A percentile compares a stretch with the other conserved stretches of the same genome.
Conservation (phyloP, 2,113 vertebrate genomes). For the Apodemus sylvaticus region DNA sequence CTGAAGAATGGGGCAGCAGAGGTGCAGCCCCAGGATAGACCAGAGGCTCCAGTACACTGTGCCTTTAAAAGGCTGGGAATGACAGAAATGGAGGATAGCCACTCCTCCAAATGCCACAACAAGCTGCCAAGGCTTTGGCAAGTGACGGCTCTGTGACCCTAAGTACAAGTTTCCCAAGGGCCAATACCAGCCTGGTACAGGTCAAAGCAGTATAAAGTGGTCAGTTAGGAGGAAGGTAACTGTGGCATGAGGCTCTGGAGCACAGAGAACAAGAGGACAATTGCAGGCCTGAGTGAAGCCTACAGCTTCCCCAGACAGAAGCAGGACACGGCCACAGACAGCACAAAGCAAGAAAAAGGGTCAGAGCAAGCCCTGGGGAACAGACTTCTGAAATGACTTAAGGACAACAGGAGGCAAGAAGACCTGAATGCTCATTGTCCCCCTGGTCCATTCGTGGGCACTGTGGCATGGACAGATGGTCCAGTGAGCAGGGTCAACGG, state of each 20-base stretch:
- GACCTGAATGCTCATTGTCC: neutral
- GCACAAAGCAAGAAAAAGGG: neutral
- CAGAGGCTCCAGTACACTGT: neutral
- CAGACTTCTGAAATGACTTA: neutral
- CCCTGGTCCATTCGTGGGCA: neutral
- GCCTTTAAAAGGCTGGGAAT: neutral
- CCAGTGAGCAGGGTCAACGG: neutral
- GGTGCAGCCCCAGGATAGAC: neutral
- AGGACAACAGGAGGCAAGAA: neutral
- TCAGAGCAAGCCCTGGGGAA: neutral
- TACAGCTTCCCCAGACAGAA: neutral
- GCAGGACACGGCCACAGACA: neutral
- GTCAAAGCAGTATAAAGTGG: neutral
- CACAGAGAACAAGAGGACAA: neutral
- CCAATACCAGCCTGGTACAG: neutral
- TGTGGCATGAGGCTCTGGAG: neutral
- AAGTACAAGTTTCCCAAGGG: neutral
- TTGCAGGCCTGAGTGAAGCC: neutral
- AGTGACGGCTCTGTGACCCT: neutral
- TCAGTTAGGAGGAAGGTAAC: neutral
- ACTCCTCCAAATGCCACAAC: neutral
- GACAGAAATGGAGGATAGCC: neutral
- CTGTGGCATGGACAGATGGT: neutral
- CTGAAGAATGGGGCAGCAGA: neutral
- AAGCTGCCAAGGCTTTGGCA: neutral